phyloP scores from a whole-genome alignment of 1,140 invertebrate species.

The Penaeus japonicus region DNA sequence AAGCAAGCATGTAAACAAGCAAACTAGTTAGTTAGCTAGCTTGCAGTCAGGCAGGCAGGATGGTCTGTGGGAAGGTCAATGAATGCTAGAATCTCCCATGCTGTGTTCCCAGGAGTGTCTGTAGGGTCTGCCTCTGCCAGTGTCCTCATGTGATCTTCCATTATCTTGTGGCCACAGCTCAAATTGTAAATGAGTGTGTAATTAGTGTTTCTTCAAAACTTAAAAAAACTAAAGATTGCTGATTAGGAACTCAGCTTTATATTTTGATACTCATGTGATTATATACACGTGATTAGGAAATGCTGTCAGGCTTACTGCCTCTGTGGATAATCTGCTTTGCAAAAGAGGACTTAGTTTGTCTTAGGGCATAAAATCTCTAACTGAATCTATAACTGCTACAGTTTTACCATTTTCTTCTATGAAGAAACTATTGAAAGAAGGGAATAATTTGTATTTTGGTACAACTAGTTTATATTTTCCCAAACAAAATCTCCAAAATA shows the following conservation, averaged over 20 bases:
- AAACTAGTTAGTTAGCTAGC: too few species aligned
- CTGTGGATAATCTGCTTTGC: slow-evolving; percentile 41
- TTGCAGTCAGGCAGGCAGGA: too few species aligned
- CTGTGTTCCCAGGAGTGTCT: slow-evolving; percentile 15
- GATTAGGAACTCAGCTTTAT: slow-evolving; percentile 50
- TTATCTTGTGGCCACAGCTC: slow-evolving; percentile 55
- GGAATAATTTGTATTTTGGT: not conserved
- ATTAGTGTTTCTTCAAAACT: slow-evolving; percentile 43
- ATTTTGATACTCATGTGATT: slow-evolving; percentile 39
- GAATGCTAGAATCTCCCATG: not conserved
- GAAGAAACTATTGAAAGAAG: not conserved
- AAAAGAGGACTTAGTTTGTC: slow-evolving; percentile 11
- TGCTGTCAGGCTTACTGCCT: slow-evolving; percentile 21
- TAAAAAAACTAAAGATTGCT: slow-evolving; percentile 50
- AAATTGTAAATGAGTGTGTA: slow-evolving; percentile 51
- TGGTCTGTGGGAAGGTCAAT: not conserved
- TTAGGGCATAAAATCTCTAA: not conserved
- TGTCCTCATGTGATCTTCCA: slow-evolving; percentile 54
- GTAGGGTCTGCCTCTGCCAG: slow-evolving; percentile 34
- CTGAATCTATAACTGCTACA: not conserved
- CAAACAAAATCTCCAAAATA: too few species aligned
- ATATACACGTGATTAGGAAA: slow-evolving; percentile 11
- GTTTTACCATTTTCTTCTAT: not conserved
- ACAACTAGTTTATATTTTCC: too few species aligned
- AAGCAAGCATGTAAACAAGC: too few species aligned